Base-by-base conservation (phyloP, 1,140 invertebrate species). In the Trichoplusia ni region DNA sequence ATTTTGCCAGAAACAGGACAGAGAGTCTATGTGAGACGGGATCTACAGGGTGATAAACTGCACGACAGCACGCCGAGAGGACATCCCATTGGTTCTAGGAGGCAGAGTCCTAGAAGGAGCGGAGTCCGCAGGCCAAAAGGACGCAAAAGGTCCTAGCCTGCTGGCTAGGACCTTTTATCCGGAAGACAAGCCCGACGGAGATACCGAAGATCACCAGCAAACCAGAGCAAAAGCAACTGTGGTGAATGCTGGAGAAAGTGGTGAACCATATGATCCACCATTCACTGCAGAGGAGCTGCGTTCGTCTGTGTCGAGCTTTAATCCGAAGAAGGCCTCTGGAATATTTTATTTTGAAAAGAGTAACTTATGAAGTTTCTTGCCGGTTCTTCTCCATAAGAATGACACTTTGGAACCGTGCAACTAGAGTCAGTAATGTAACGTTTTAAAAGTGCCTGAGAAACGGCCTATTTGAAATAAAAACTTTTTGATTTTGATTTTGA, bases 101-200 rank as follows among this genome's bases (percentile, higher is more conserved):
- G 44, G 51, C 5, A 14, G 1, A 31, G 0, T 9, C 1, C 19
- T 64, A 7, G 9, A 19, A 4, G 25, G 38, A 9, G 4, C 18
- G 16, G 19, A 37, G 2, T 64, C 62, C 1, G 51, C 29, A 11
- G n/a, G n/a, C n/a, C n/a, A n/a, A n/a, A n/a, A n/a, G n/a, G n/a
- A n/a, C n/a, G n/a, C n/a, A n/a, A n/a, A n/a, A n/a, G n/a, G n/a
- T n/a, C n/a, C n/a, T n/a, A 6, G 14, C 1, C 16, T 65, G 0
- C 13, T 65, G 7, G 63, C 63, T 0, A 16, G 31, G 5, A 49
- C 35, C 1, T 65, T 65, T 8, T 65, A 65, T 8, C 63, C 63
- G 0, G 29, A 42, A 16, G 63, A 65, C 53, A 1, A 2, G 0
- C 18, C 4, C 13, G 5, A 18, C 1, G 27, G 5, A 1, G 44